Evolutionary conservation across 1,140 invertebrate genomes (phyloP), one percentile per base, ranked within the genome.

Genomic region (Drosophila pruinosa): DNA sequence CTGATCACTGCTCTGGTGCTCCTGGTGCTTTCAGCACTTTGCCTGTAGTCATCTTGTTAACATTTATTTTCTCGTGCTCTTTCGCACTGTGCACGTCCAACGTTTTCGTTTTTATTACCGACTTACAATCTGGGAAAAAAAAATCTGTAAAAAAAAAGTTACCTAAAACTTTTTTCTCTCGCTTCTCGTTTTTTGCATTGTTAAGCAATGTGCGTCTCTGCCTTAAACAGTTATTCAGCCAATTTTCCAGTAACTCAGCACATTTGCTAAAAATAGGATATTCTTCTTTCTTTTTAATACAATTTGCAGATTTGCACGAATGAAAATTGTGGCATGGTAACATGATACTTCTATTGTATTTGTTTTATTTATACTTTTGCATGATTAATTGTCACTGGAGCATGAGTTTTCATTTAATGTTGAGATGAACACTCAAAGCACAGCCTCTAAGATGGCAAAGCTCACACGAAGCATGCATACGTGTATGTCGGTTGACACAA

Each of bases 221-320:
- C 50, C 74, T 82, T 61, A 71, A 82, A 80, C 75, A 83, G 72
- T 83, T 83, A 78, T 67, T 75, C 68, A 65, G 80, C 75, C 70
- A 70, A 64, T 78, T 75, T 54, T 59, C 56, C 41, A 45, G 47
- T 61, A 80, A 43, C 54, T 65, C 53, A 17, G 28, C 8, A 22
- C 12, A 28, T 57, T 65, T 45, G 19, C 24, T 28, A 24, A 45
- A 24, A 14, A n/a, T 45, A 24, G 43, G 10, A 22, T 21, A 24
- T 6, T 1, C 1, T 34, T 1, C 1, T 34, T 34, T 12, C 3
- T 45, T 22, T 14, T n/a, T 12, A 22, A 45, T n/a, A 21, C 8
- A 53, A 54, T 36, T 17, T 53, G 31, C 10, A 8, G 5, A 14
- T 5, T 52, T 21, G 4, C 2, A 21, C 12, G 2, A n/a, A n/a